Conservation (phyloP, 2,888 invertebrate genomes). For the Sialis lutaria region DNA sequence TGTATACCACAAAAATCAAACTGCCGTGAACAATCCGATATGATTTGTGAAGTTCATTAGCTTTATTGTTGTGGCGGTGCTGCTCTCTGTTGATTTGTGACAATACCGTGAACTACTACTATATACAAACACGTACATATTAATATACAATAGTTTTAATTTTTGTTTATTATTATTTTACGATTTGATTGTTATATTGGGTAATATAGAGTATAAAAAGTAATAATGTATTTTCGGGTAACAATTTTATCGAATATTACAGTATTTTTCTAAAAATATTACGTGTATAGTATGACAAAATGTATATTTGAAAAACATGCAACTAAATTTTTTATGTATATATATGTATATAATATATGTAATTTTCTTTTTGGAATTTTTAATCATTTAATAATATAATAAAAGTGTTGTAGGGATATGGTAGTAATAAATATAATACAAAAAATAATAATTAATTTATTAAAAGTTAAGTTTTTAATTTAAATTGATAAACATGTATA, state of each 20-base stretch:
- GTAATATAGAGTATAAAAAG: not conserved
- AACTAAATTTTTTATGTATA: too few relatives aligned
- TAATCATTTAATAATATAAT: too few relatives aligned
- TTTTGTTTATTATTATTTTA: not conserved
- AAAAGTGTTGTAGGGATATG: too few relatives aligned
- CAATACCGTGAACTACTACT: not conserved
- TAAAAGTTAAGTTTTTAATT: too few relatives aligned
- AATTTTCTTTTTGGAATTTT: too few relatives aligned
- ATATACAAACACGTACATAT: not conserved
- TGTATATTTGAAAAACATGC: too few relatives aligned
- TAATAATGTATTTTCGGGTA: not conserved
- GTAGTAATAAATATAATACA: too few relatives aligned
- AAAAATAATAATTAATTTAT: too few relatives aligned
- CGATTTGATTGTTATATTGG: not conserved
- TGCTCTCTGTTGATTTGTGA: not conserved
- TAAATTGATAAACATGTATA: too few relatives aligned
- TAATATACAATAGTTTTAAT: not conserved
- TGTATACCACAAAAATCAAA: not conserved
- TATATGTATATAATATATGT: too few relatives aligned
- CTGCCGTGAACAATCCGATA: not conserved
- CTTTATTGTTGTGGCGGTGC: slow-evolving; percentile 1
- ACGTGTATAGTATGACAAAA: not conserved
- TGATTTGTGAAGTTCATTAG: slow-evolving; percentile 3
- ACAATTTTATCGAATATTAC: not conserved
- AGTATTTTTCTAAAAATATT: not conserved